Percentiles rank a stretch among this genome's conserved stretches.
phyloP scores from a whole-genome alignment of 2,888 invertebrate genomes.

The Empis stercorea region DNA sequence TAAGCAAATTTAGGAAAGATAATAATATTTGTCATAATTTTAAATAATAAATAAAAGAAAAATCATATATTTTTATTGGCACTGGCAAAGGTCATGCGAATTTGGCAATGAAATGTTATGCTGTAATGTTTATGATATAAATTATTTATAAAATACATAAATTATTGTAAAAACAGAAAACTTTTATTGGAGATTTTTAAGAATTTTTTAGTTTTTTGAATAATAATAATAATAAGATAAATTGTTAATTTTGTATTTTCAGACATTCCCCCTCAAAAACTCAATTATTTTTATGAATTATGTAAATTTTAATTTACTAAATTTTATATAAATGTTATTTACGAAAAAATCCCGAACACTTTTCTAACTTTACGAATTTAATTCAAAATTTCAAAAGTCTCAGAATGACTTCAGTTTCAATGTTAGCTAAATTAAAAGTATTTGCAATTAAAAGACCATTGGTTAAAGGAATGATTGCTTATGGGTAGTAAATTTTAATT shows the following conservation, averaged over 20 bases:
- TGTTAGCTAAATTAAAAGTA: slow-evolving; percentile 10
- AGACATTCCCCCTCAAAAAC: not conserved
- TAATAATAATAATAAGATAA: not conserved
- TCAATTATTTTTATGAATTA: not conserved
- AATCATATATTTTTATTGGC: too few species aligned
- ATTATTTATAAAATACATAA: too few species aligned
- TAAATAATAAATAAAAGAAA: too few species aligned
- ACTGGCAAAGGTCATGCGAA: too few species aligned
- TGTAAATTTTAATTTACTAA: not conserved
- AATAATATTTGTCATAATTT: too few species aligned
- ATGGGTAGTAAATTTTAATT: slow-evolving; percentile 24
- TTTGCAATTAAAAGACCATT: slow-evolving; percentile 27
- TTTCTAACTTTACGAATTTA: not conserved
- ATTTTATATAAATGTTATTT: too few species aligned
- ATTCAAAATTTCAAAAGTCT: not conserved
- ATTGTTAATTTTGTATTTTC: not conserved
- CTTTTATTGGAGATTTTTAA: too few species aligned
- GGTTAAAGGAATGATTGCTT: slow-evolving; percentile 49
- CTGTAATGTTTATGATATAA: too few species aligned
- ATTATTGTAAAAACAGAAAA: too few species aligned
- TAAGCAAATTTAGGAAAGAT: too few species aligned
- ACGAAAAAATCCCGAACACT: too few species aligned
- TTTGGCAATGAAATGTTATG: not conserved
- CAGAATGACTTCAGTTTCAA: not conserved
- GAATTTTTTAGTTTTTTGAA: too few species aligned